Evolutionary conservation across 2,797 vertebrate genomes (phyloP).

Genomic region (Enteromius mattozi): DNA sequence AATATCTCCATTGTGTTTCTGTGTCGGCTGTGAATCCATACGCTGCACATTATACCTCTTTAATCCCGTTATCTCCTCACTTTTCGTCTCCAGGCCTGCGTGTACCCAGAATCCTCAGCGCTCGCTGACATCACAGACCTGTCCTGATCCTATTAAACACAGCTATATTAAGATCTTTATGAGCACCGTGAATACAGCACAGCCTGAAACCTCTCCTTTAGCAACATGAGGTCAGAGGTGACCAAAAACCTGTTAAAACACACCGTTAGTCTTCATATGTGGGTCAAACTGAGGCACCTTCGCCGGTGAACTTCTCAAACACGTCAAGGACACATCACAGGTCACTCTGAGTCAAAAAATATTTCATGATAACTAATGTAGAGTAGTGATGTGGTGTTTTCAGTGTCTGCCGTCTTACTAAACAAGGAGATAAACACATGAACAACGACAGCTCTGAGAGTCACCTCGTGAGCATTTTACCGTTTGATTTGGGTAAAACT

Average conservation of each 20-base stretch:
- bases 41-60: neutral
- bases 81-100: neutral
- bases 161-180: slow-evolving; percentile 30
- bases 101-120: slow-evolving; percentile 28
- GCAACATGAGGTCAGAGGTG: neutral
- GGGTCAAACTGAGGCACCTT: neutral
- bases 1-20: neutral
- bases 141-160: slow-evolving; percentile 39
- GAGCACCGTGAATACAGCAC: neutral
- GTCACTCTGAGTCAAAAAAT: neutral
- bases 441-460: too few relatives aligned
- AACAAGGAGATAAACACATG: too few relatives aligned
- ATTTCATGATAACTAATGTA: neutral
- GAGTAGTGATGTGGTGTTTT: too few relatives aligned
- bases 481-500: too few relatives aligned
- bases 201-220: too few relatives aligned
- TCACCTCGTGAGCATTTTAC: too few relatives aligned
- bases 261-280: neutral
- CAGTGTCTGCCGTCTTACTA: too few relatives aligned
- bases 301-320: neutral
- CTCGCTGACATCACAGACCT: slow-evolving; percentile 1
- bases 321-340: neutral
- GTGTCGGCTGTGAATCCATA: neutral
- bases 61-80: slow-evolving; percentile 19
- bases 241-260: neutral